Evolutionary conservation across 2,797 vertebrate species (phyloP).

Genomic region (Fundulus diaphanus): DNA sequence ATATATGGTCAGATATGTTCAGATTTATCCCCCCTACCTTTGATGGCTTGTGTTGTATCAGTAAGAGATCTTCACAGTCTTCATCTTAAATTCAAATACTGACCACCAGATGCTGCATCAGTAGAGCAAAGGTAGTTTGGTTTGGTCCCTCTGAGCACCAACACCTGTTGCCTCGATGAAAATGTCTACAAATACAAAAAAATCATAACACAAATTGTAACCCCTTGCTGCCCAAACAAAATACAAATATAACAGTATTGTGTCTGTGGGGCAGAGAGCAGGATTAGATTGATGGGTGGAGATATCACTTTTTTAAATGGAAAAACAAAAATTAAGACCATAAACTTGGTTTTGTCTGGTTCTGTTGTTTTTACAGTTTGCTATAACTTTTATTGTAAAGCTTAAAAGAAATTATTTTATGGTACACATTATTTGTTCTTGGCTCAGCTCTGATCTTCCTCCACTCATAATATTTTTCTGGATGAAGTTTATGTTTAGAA

Average conservation of each 20-base stretch:
- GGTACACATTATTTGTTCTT: constrained; percentile 59
- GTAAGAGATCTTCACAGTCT: too few species aligned
- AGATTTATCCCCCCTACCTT: too few species aligned
- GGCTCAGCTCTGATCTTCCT: constrained; percentile 39
- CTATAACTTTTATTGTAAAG: constrained; percentile 68
- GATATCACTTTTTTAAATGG: constrained; percentile 48
- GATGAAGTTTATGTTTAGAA: constrained; percentile 47
- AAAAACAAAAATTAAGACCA: constrained; percentile 53
- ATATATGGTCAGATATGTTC: too few species aligned
- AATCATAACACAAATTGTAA: background rate
- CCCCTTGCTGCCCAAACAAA: background rate
- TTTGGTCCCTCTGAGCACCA: too few species aligned
- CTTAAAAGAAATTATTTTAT: constrained; percentile 39
- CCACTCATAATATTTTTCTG: constrained; percentile 55
- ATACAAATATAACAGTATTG: background rate
- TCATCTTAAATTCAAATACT: too few species aligned
- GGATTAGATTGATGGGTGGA: constrained; percentile 57
- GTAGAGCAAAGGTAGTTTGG: too few species aligned
- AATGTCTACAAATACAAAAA: background rate
- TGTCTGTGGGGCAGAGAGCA: constrained; percentile 24
- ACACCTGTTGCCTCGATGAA: background rate
- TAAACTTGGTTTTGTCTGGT: constrained; percentile 30
- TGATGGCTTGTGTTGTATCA: too few species aligned
- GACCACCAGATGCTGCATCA: too few species aligned
- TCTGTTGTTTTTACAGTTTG: constrained; percentile 12